phyloP scores from a whole-genome alignment of 2,113 vertebrate species.

The Amphiprion ocellaris region DNA sequence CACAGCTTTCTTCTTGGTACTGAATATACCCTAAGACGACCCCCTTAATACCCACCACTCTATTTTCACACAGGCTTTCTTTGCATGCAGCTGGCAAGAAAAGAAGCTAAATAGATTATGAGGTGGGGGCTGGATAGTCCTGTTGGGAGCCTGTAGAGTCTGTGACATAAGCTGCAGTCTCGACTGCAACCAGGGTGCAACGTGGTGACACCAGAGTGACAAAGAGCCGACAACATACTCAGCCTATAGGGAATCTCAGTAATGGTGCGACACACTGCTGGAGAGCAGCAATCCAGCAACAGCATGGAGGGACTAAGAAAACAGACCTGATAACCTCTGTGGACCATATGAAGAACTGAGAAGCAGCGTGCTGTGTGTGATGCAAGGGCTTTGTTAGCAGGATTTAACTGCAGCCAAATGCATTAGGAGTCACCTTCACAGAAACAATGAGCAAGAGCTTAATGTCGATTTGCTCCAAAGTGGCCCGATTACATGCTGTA shows the following conservation, averaged over 20 bases:
- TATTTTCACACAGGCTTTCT: conserved; percentile 38
- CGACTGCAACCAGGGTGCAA: conserved; percentile 10
- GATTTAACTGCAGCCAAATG: conserved; percentile 63
- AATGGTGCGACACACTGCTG: conserved; percentile 7
- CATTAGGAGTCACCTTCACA: conserved; percentile 68
- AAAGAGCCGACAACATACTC: conserved; percentile 27
- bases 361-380: conserved; percentile 24
- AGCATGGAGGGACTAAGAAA: conserved; percentile 41
- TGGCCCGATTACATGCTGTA: conserved; percentile 58
- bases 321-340: conserved; percentile 40
- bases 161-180: conserved; percentile 22
- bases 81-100: conserved; percentile 24
- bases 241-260: conserved; percentile 16
- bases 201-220: conserved; percentile 23
- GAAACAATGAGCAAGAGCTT: conserved; percentile 60
- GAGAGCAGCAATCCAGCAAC: conserved; percentile 21
- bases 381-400: conserved; percentile 48
- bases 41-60: conserved; percentile 42
- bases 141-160: conserved; percentile 25
- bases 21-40: conserved; percentile 19
- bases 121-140: conserved; percentile 15
- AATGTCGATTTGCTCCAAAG: conserved; percentile 28
- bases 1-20: neutral
- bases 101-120: conserved; percentile 58
- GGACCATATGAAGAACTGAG: conserved; percentile 22